Conservation (phyloP, 2,113 vertebrate genomes). For the Labeo rohita region DNA sequence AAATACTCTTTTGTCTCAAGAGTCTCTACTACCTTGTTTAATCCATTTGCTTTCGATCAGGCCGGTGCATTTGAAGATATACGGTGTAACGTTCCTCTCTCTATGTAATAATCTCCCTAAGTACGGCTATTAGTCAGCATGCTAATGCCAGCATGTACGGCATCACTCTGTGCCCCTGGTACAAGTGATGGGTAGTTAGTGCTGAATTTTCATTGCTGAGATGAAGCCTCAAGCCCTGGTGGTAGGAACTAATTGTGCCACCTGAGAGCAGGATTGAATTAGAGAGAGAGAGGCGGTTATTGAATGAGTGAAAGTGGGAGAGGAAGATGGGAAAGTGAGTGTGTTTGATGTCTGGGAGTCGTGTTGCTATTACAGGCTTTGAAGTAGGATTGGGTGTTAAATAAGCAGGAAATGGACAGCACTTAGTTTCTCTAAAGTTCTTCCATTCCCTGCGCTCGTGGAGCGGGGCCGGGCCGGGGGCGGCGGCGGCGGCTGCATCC, state of each 20-base stretch:
- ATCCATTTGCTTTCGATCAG: background rate
- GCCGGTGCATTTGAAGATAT: background rate
- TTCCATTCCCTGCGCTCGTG: constrained; percentile 59
- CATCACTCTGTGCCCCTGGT: constrained; percentile 8
- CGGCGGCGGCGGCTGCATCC: constrained; percentile 59
- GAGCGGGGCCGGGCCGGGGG: constrained; percentile 55
- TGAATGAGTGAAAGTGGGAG: constrained; percentile 24
- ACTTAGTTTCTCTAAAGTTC: constrained; percentile 76
- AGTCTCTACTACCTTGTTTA: background rate
- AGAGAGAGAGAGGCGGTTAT: constrained; percentile 28
- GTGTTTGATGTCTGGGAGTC: constrained; percentile 60
- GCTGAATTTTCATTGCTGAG: constrained; percentile 26
- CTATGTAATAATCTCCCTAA: constrained; percentile 25
- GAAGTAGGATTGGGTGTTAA: constrained; percentile 75
- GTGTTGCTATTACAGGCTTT: constrained; percentile 61
- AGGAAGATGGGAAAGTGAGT: constrained; percentile 30
- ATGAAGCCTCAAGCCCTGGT: constrained; percentile 37
- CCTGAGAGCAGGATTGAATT: constrained; percentile 42
- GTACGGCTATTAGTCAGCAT: constrained; percentile 15
- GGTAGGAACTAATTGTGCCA: constrained; percentile 57
- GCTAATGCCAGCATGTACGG: constrained; percentile 28
- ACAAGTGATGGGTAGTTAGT: constrained; percentile 16
- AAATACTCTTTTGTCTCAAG: constrained; percentile 18
- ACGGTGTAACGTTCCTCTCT: background rate
- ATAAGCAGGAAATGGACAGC: constrained; percentile 76